These are phyloP conservation scores for Sepioteuthis lessoniana DNA, from an alignment of 2,888 invertebrate species.

Conservation along the genomic window DNA sequence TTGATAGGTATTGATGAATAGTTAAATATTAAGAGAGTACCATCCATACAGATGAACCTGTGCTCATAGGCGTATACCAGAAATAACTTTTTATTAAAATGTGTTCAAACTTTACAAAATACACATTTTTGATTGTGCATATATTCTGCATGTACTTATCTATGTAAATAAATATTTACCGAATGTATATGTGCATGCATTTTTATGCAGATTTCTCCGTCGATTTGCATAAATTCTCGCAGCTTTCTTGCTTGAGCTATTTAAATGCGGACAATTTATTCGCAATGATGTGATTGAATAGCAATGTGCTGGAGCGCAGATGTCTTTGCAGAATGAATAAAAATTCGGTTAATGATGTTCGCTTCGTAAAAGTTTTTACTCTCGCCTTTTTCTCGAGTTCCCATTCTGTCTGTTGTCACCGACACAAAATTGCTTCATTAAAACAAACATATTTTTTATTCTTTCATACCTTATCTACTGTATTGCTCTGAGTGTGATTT, in stretches of 20 bases:
- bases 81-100: too few species aligned
- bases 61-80: too few species aligned
- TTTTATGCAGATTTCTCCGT: neutral
- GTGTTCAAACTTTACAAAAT: too few species aligned
- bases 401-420: neutral
- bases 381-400: neutral
- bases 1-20: too few species aligned
- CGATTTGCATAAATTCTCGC: neutral
- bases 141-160: too few species aligned
- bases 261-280: neutral
- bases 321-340: neutral
- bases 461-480: too few species aligned
- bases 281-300: neutral
- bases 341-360: constrained; percentile 17
- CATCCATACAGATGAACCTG: too few species aligned
- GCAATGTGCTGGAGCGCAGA: neutral
- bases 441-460: neutral
- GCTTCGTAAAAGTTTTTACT: neutral
- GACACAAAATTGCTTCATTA: neutral
- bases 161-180: neutral
- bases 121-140: too few species aligned
- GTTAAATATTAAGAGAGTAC: too few species aligned
- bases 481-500: too few species aligned
- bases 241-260: neutral
- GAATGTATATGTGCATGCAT: neutral